Percentiles rank a stretch among this genome's conserved stretches.
These are phyloP conservation scores for Chelonoidis abingdonii DNA, from an alignment of 2,113 vertebrate species.

Conservation along the genomic window DNA sequence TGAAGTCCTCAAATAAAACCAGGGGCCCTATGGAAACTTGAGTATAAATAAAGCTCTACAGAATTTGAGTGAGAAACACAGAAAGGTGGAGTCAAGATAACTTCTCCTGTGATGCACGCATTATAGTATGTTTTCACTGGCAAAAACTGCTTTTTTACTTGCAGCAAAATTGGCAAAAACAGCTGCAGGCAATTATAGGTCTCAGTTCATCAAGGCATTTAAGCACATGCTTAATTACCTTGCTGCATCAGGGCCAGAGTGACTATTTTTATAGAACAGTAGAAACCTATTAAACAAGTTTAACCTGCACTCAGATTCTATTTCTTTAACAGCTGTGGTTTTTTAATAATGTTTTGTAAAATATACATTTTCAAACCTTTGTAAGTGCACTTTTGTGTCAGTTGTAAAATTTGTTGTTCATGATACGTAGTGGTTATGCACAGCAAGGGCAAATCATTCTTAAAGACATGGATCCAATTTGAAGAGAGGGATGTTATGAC, in stretches of 20 bases:
- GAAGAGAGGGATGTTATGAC: not conserved
- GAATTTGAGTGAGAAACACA: not conserved
- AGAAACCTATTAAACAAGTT: not conserved
- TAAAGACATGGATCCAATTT: not conserved
- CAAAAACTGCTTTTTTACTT: constrained; percentile 11
- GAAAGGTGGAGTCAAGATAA: not conserved
- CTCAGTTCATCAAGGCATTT: constrained; percentile 53
- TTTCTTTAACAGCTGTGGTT: not conserved
- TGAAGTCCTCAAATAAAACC: not conserved
- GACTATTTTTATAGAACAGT: not conserved
- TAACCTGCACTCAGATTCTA: not conserved
- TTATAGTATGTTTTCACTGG: constrained; percentile 35
- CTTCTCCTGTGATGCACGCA: constrained; percentile 28
- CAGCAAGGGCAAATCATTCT: not conserved
- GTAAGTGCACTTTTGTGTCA: not conserved
- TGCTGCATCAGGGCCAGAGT: constrained; percentile 25
- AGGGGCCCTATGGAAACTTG: not conserved
- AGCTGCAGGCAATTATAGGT: constrained; percentile 55
- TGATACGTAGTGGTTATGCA: not conserved
- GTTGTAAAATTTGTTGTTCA: not conserved
- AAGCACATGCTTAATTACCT: constrained; percentile 50
- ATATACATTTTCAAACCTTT: not conserved
- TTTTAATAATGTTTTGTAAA: not conserved
- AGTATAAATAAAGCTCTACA: not conserved
- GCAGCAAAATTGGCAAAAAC: constrained; percentile 54